phyloP scores from a whole-genome alignment of 2,113 vertebrate genomes.

The Typhlomys cinereus region DNA sequence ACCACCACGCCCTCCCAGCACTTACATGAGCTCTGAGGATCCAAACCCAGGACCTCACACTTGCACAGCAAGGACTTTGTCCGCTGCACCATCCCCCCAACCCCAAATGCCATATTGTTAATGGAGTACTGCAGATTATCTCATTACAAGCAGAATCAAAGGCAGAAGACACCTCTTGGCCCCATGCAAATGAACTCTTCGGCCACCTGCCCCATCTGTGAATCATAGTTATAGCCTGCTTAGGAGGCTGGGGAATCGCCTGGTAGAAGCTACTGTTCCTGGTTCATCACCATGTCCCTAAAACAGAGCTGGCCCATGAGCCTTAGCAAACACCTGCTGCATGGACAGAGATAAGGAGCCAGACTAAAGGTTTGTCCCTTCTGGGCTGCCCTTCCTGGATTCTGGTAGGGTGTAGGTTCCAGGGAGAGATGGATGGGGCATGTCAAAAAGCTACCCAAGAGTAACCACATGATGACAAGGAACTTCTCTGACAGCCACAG shows the following conservation, averaged over 20 bases:
- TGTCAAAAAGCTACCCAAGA: not conserved
- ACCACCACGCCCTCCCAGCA: too few species aligned
- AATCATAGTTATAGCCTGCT: not conserved
- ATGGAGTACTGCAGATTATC: not conserved
- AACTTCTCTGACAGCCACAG: not conserved
- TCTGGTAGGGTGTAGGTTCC: not conserved
- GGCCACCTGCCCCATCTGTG: not conserved
- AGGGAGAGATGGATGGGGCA: not conserved
- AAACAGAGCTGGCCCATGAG: not conserved
- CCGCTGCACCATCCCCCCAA: too few species aligned
- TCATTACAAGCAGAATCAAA: not conserved
- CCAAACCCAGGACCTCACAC: too few species aligned
- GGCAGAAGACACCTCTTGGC: not conserved
- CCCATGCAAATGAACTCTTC: not conserved
- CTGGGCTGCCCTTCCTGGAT: not conserved
- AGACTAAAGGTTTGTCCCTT: not conserved
- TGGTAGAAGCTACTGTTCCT: not conserved
- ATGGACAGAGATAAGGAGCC: not conserved
- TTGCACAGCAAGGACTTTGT: too few species aligned
- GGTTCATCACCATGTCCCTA: not conserved
- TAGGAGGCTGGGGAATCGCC: not conserved
- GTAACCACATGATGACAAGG: not conserved
- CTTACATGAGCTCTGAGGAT: too few species aligned
- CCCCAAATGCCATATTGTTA: not conserved
- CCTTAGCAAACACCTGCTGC: not conserved